Evolutionary conservation across 2,888 invertebrate species (phyloP).

Genomic region (Drosophila longiperda): DNA sequence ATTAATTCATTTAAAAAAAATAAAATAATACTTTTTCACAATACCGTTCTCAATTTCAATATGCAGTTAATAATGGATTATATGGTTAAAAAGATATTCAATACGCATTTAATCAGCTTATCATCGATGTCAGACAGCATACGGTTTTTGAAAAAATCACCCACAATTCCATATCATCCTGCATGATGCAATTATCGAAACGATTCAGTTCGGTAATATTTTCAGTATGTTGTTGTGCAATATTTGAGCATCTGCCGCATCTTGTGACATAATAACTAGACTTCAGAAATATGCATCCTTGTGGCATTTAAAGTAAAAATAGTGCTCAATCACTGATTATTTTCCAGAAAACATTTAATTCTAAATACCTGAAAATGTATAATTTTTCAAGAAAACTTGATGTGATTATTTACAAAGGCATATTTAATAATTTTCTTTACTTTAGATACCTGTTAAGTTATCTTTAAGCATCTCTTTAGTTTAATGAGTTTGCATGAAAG

Average conservation of each 20-base stretch:
- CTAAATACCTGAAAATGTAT: background rate
- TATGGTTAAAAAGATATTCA: background rate
- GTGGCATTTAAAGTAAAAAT: background rate
- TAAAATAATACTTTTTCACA: background rate
- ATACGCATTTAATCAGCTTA: background rate
- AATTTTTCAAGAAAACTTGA: background rate
- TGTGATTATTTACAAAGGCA: background rate
- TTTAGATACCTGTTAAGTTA: background rate
- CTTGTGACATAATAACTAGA: too few species aligned
- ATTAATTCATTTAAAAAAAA: too few species aligned
- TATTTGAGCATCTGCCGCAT: too few species aligned
- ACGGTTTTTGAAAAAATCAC: background rate
- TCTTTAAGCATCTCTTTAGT: background rate
- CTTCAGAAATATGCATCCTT: background rate
- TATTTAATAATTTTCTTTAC: background rate
- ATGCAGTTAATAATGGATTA: background rate
- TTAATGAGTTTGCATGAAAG: constrained; percentile 1
- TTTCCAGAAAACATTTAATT: background rate
- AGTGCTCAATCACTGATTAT: background rate
- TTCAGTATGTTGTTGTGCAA: background rate
- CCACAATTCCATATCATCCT: background rate
- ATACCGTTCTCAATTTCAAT: background rate
- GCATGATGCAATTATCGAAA: background rate
- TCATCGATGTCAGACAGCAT: background rate
- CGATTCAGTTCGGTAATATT: background rate